Conservation (phyloP, 2,888 invertebrate species). For the Drosophila algonquin region DNA sequence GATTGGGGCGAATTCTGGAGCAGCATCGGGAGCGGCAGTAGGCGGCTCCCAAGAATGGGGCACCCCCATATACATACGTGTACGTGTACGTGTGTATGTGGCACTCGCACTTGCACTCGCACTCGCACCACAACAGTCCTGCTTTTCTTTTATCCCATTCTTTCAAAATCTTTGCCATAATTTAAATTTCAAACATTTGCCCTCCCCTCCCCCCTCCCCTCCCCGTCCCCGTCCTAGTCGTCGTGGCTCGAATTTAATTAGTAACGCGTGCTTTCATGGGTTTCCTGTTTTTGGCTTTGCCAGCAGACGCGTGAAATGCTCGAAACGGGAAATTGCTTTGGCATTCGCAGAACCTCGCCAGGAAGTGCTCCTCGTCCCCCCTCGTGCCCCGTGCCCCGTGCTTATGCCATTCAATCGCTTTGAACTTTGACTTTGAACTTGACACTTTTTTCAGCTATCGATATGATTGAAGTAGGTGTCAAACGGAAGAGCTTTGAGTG, state of each 20-base stretch:
- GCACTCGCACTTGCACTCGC: constrained; percentile 23
- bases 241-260: constrained; percentile 66
- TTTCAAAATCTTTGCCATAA: constrained; percentile 34
- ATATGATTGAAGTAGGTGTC: constrained; percentile 32
- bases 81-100: constrained; percentile 13
- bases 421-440: constrained; percentile 46
- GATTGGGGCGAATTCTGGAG: constrained; percentile 29
- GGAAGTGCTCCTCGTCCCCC: background rate
- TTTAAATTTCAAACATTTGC: constrained; percentile 52
- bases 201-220: background rate
- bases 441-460: constrained; percentile 46
- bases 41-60: too few relatives aligned
- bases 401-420: constrained; percentile 34
- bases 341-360: constrained; percentile 19
- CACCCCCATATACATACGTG: constrained; percentile 10
- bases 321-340: constrained; percentile 58
- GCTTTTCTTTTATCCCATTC: background rate
- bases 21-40: background rate
- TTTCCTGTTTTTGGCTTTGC: constrained; percentile 64
- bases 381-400: background rate
- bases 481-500: background rate
- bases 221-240: background rate
- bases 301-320: constrained; percentile 46
- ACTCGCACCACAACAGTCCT: background rate
- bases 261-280: constrained; percentile 70